Evolutionary conservation across 2,888 invertebrate genomes (phyloP), one percentile per base, ranked within the genome.

Genomic region (Himalopsyche japonica): DNA sequence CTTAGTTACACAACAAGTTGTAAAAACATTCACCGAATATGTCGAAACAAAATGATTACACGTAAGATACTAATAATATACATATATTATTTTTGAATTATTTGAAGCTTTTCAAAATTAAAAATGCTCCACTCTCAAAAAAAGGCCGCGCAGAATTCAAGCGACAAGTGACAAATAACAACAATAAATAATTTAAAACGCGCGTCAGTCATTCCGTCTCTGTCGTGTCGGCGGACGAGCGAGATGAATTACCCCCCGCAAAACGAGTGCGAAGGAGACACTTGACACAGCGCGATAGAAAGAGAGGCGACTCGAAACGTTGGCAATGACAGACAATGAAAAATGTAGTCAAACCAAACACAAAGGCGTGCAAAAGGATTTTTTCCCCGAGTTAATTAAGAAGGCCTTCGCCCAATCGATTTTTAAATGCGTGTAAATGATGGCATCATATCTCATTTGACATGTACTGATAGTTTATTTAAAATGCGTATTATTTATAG

Each of bases 111-210:
- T 37, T 37, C 3, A 37, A 37, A 76, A 1, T 18, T 24, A 27
- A 30, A 76, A 18, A n/a, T 6, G 10, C 57, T 57, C 24, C 5
- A 10, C 20, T 57, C 57, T 6, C 5, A 8, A 20, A 57, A 6
- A 57, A 57, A 57, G 57, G 57, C 57, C 78, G 20, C 5, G 32
- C 78, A 64, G 43, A 82, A 49, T 20, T 27, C 34, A 32, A 70
- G 81, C 79, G 86, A 85, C 84, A 84, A 82, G 82, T 86, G 86
- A 86, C 86, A 86, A 86, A 86, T 86, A 83, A 83, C 86, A 78
- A 81, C 79, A 79, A 86, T 86, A 85, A 84, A 86, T 86, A 86
- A 84, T 85, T 79, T 79, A 81, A 77, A 82, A 84, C 83, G 82
- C 81, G 76, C 85, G 83, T 84, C 86, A 83, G 84, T 82, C 81